Evolutionary conservation across 2,113 vertebrate species (phyloP).

Genomic region (Pelvicachromis taeniatus): DNA sequence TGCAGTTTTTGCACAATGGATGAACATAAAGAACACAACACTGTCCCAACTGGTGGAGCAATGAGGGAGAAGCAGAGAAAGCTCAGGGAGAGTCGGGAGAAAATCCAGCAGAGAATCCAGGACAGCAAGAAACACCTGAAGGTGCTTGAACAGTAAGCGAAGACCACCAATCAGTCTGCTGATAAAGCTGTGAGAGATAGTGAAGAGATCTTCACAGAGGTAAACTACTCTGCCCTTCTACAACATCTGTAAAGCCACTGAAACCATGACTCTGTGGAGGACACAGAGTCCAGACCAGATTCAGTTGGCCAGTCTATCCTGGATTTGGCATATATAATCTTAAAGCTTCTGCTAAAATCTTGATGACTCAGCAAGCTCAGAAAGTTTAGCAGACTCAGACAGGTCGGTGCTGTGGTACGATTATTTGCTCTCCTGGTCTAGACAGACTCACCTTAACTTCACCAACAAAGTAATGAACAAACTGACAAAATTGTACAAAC

Average conservation of each 20-base stretch:
- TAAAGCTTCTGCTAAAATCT: background rate
- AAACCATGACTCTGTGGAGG: accelerated
- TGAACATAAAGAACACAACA: no score
- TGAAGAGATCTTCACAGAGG: background rate
- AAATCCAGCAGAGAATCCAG: background rate
- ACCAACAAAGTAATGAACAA: background rate
- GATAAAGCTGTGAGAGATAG: background rate
- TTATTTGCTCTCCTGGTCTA: background rate
- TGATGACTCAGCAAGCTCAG: accelerated
- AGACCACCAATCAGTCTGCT: background rate
- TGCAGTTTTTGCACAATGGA: no score
- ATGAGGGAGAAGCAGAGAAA: no score
- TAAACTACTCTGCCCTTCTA: background rate
- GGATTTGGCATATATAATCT: background rate
- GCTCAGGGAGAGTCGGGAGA: background rate
- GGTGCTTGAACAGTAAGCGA: background rate
- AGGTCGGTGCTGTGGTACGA: accelerated
- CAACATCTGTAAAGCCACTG: background rate
- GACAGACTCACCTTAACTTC: accelerated
- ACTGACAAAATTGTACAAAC: accelerated
- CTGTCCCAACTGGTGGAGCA: no score
- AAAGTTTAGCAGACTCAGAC: accelerated
- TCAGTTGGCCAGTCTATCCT: background rate
- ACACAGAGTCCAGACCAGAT: background rate
- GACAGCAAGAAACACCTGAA: background rate